A percentile compares a stretch with the other conserved stretches of the same genome.
Evolutionary conservation across 2,113 vertebrate genomes (phyloP).

Genomic region (Pitta sordida): DNA sequence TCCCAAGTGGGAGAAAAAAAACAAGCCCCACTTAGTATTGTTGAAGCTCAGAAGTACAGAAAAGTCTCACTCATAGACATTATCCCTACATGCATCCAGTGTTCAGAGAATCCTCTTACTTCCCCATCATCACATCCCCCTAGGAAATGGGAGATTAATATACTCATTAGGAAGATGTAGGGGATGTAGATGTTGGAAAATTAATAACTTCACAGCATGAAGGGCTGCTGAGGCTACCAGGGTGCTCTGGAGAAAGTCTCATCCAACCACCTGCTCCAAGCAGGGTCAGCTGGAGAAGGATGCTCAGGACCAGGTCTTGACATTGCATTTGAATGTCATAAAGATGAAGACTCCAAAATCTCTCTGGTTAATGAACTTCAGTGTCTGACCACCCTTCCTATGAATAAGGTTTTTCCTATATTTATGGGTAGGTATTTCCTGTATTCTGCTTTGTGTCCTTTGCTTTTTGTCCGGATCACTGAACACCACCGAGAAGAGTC

Average conservation of each 20-base stretch:
- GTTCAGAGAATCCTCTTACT: background rate
- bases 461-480: background rate
- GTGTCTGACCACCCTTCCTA: background rate
- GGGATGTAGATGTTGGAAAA: accelerated
- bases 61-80: accelerated
- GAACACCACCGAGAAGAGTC: background rate
- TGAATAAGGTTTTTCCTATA: background rate
- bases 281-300: background rate
- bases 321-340: background rate
- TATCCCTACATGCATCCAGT: background rate
- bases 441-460: background rate
- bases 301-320: background rate
- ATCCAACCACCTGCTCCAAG: background rate
- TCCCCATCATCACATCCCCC: background rate
- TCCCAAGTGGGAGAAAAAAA: background rate
- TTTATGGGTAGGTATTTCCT: background rate
- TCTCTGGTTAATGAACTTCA: background rate
- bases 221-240: background rate
- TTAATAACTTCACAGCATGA: background rate
- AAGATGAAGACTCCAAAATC: background rate
- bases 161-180: background rate
- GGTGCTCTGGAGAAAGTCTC: background rate
- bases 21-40: background rate
- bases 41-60: background rate
- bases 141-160: background rate